Conservation (phyloP, 2,888 invertebrate species). For the Lysandra bellargus region DNA sequence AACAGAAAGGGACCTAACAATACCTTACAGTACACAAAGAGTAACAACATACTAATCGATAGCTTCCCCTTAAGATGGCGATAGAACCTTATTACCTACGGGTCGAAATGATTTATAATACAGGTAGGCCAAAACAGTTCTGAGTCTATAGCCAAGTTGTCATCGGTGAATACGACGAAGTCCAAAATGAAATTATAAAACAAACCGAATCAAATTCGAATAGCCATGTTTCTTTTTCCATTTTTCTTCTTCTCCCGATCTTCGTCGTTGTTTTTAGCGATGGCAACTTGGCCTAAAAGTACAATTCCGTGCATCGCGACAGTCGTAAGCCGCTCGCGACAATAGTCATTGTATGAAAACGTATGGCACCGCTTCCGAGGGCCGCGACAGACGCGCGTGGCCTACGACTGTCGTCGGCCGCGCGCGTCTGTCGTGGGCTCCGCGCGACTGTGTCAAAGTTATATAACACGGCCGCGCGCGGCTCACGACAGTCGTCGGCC, state of each 20-base stretch:
- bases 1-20: slow-evolving; percentile 51
- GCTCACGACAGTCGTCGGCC: too few species aligned
- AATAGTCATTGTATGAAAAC: too few species aligned
- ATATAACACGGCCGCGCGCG: too few species aligned
- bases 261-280: neutral
- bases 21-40: slow-evolving; percentile 58
- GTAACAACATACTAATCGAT: slow-evolving; percentile 56
- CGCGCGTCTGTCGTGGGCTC: too few species aligned
- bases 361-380: too few species aligned
- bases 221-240: too few species aligned
- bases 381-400: too few species aligned
- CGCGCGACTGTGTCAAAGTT: too few species aligned
- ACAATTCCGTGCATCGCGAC: too few species aligned
- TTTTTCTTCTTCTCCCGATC: neutral
- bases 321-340: too few species aligned
- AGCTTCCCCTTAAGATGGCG: slow-evolving; percentile 10
- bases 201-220: too few species aligned
- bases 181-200: neutral
- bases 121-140: slow-evolving; percentile 5
- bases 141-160: neutral
- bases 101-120: neutral
- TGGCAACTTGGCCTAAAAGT: neutral
- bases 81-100: neutral
- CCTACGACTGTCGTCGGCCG: too few species aligned
- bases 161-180: neutral